A percentile compares a stretch with the other conserved stretches of the same genome.
These are phyloP conservation scores for Scaptomyza polygonia DNA, from an alignment of 2,888 invertebrate species.

Conservation along the genomic window DNA sequence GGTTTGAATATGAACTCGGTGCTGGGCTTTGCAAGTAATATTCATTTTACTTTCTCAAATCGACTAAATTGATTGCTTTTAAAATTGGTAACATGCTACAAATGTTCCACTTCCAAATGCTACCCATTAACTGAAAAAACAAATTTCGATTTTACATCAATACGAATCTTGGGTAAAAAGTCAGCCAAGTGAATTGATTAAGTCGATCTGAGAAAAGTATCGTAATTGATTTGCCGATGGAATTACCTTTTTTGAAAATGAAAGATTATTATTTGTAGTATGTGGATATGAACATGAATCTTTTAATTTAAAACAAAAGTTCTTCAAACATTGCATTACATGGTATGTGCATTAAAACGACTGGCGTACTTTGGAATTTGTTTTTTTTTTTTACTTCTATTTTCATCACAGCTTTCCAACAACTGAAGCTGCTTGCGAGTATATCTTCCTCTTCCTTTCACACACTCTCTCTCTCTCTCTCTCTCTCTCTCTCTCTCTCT, in stretches of 20 bases:
- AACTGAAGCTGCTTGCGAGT: conserved; percentile 7
- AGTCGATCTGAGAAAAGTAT: no score
- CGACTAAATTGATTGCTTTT: no score
- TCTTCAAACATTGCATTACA: background rate
- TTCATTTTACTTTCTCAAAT: no score
- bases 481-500: conserved; percentile 7
- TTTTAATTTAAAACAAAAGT: conserved; percentile 38
- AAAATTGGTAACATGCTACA: no score
- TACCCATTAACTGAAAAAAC: no score
- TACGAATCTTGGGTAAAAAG: no score
- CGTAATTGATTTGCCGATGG: no score
- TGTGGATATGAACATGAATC: conserved; percentile 24
- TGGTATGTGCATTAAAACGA: conserved; percentile 28
- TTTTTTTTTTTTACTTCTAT: conserved; percentile 4
- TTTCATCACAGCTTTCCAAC: conserved; percentile 1
- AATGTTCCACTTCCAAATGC: no score
- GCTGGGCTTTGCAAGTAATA: no score
- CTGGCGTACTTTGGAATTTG: conserved; percentile 49
- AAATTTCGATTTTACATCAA: no score
- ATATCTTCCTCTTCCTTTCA: conserved; percentile 18
- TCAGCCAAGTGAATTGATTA: no score
- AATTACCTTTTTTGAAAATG: background rate
- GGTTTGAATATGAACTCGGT: no score
- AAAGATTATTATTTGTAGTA: background rate
- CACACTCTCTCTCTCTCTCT: conserved; percentile 1